Evolutionary conservation across 2,888 invertebrate genomes (phyloP), one percentile per base, ranked within the genome.

Genomic region (Pheosia tremula): DNA sequence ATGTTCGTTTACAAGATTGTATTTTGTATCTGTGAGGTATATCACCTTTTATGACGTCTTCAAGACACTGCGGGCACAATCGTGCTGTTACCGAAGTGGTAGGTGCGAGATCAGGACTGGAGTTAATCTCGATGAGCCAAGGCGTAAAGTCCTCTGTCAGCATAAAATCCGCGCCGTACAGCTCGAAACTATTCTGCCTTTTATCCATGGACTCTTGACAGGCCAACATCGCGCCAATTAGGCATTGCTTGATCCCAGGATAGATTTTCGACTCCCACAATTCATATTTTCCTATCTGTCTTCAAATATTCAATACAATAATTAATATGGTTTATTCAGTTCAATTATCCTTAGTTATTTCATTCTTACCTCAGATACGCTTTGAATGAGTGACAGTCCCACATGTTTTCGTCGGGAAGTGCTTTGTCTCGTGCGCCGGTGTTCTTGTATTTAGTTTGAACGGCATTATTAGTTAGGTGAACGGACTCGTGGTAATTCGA

Each of bases 131-230:
- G 72, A 99, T 97, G 3, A 99, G 94, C 98, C 98, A 98, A 0
- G 98, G 98, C 43, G 96, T 96, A 76, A 96, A 97, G 78, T 97
- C 97, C 62, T 98, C 97, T 56, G 97, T 97, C 63, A 99, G 91
- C 97, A 99, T 98, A 82, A 99, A 99, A 88, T 99, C 99, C 0
- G 98, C 98, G 13, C 99, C 99, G 78, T 98, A 99, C 37, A 99
- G 89, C 88, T 98, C 98, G 89, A 98, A 99, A 59, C 98, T 98
- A 75, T 98, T 97, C 78, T 91, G 93, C 58, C 96, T 89, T 52
- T 97, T 94, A 79, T 97, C 97, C 97, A 97, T 97, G 9, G 96
- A 95, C 58, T 97, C 97, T 82, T 98, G 98, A 64, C 97, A 97
- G 0, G 98, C 97, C 61, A 98, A 88, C 94, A 98, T 95, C 0